phyloP scores from a whole-genome alignment of 2,888 invertebrate genomes.

The Metalampra italica region DNA sequence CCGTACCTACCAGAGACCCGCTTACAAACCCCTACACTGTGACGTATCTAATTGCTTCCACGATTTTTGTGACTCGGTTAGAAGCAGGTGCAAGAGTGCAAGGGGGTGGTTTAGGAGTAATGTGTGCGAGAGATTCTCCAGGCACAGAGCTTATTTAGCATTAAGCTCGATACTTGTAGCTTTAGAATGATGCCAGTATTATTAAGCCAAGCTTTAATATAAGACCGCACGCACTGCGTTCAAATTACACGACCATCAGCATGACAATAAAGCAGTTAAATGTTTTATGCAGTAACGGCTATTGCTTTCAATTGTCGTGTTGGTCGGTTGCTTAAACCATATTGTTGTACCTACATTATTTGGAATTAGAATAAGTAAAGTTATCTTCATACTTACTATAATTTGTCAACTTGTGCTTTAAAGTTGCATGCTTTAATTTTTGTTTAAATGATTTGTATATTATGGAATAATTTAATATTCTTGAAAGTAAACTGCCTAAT shows the following conservation, averaged over 20 bases:
- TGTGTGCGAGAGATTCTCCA: conserved; percentile 39
- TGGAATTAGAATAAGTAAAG: neutral
- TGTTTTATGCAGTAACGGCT: no score
- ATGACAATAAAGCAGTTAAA: neutral
- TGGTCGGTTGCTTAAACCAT: no score
- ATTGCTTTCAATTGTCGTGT: no score
- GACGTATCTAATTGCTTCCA: conserved; percentile 36
- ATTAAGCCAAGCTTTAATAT: neutral
- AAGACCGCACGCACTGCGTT: neutral
- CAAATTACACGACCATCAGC: neutral
- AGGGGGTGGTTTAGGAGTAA: conserved; percentile 48
- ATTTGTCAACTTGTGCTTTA: neutral
- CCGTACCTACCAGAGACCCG: conserved; percentile 15
- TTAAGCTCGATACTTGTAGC: conserved; percentile 61
- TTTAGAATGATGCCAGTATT: conserved; percentile 45
- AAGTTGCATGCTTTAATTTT: neutral
- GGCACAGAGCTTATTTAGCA: conserved; percentile 59
- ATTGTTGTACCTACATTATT: no score
- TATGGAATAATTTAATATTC: neutral
- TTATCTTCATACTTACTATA: neutral
- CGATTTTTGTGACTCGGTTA: conserved; percentile 31
- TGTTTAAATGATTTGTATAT: neutral
- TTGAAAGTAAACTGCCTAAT: conserved; percentile 2
- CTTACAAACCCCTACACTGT: conserved; percentile 31
- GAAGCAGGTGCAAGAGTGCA: conserved; percentile 29